Evolutionary conservation across 2,797 vertebrate genomes (phyloP).

Genomic region (Eupleurogrammus muticus): DNA sequence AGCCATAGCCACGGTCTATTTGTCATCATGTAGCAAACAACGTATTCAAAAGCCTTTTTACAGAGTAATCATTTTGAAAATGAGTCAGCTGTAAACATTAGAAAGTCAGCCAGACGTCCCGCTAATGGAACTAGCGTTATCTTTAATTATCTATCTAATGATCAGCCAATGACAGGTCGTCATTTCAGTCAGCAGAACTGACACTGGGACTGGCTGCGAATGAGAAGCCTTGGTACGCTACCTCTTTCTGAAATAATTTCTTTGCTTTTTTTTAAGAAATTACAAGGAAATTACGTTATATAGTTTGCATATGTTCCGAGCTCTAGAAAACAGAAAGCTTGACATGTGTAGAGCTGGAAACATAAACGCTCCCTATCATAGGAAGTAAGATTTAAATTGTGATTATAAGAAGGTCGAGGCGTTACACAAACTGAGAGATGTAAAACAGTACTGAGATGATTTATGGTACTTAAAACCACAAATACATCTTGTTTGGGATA

Average conservation of each 20-base stretch:
- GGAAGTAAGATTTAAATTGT: no score
- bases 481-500: no score
- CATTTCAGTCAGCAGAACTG: background rate
- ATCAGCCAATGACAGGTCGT: background rate
- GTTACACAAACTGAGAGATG: no score
- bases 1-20: background rate
- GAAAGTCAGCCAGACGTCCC: background rate
- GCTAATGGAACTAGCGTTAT: background rate
- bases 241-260: slow-evolving; percentile 6
- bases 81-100: background rate
- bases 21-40: background rate
- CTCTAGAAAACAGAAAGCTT: background rate
- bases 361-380: no score
- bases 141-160: background rate
- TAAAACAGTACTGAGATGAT: no score
- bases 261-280: slow-evolving; percentile 1
- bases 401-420: no score
- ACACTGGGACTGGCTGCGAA: background rate
- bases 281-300: background rate
- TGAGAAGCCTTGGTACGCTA: background rate
- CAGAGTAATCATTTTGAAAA: background rate
- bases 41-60: background rate
- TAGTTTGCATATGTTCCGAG: background rate
- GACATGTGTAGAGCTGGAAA: background rate
- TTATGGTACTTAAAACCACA: no score